These are phyloP conservation scores for Smutsia gigantea DNA, from an alignment of 2,797 vertebrate species.

Conservation along the genomic window DNA sequence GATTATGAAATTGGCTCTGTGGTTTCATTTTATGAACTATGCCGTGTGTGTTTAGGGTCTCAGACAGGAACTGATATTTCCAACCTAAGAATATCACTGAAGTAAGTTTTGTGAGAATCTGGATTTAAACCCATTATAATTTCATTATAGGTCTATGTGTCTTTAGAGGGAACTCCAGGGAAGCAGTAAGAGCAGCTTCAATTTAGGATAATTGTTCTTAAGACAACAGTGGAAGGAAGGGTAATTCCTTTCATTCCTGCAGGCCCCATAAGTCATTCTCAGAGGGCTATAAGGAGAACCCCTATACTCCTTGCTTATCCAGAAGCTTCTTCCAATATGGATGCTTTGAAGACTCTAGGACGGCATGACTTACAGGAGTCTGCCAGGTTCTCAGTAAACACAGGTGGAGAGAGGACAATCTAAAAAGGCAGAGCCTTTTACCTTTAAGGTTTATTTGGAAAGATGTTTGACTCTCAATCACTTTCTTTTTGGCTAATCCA, in stretches of 20 bases:
- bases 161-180: neutral
- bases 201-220: neutral
- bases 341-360: neutral
- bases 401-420: neutral
- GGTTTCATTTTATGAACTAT: neutral
- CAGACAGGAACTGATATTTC: neutral
- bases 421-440: neutral
- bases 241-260: neutral
- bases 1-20: neutral
- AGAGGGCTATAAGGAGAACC: neutral
- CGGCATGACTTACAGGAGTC: neutral
- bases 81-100: neutral
- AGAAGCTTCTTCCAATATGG: neutral
- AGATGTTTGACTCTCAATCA: neutral
- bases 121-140: neutral
- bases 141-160: neutral
- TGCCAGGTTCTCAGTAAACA: neutral
- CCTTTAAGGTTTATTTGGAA: slow-evolving; percentile 4
- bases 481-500: neutral
- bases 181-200: neutral
- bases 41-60: neutral
- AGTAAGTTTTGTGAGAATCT: neutral
- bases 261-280: neutral
- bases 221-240: neutral
- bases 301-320: neutral